Evolutionary conservation across 2,113 vertebrate species (phyloP).

Genomic region (Tichodroma muraria): DNA sequence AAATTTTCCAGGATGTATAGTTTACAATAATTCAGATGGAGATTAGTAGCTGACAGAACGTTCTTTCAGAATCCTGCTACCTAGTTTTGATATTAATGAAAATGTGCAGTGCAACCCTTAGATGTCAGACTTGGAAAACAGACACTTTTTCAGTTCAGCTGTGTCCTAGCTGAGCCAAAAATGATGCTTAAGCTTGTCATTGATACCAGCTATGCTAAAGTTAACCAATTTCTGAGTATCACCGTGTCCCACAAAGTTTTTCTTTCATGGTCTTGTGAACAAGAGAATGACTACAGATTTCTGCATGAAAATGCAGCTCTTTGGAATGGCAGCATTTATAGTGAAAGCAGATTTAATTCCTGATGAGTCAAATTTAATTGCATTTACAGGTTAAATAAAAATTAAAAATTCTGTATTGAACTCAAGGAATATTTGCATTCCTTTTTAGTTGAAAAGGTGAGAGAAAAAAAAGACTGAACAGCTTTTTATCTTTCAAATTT

Average conservation of each 20-base stretch:
- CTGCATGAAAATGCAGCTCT: background rate
- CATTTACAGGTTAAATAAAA: background rate
- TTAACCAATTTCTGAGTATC: background rate
- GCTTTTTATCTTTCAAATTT: background rate
- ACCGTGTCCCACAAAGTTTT: background rate
- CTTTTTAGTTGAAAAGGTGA: background rate
- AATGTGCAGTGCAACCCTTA: background rate
- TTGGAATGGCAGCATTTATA: background rate
- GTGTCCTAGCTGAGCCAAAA: background rate
- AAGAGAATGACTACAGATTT: background rate
- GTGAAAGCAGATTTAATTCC: background rate
- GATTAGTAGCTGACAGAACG: background rate
- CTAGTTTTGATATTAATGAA: background rate
- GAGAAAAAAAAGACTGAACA: background rate
- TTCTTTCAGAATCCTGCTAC: background rate
- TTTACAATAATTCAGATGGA: background rate
- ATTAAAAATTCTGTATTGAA: background rate
- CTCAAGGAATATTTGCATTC: background rate
- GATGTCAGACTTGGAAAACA: background rate
- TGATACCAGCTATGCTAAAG: background rate
- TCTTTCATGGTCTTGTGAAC: background rate
- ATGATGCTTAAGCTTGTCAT: background rate
- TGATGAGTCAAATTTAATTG: background rate
- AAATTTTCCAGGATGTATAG: background rate
- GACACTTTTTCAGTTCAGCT: background rate